Evolutionary conservation across 2,113 vertebrate genomes (phyloP).

Genomic region (Caloenas nicobarica): DNA sequence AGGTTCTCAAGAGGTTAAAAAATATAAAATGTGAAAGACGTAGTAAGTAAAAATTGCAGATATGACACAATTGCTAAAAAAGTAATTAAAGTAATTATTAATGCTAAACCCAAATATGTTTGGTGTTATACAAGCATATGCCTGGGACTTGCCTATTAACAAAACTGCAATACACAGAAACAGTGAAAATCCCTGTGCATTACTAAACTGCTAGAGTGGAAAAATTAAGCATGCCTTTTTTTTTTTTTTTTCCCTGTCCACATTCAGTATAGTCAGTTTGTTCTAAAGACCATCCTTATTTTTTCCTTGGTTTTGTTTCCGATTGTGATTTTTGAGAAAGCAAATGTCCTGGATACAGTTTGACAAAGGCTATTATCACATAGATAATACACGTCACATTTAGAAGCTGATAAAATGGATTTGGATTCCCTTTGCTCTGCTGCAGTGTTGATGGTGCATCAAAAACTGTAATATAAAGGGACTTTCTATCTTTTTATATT

Average conservation of each 20-base stretch:
- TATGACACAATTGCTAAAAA: constrained; percentile 12
- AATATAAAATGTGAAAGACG: not conserved
- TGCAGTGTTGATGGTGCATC: not conserved
- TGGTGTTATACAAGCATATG: constrained; percentile 25
- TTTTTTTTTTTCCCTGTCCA: not conserved
- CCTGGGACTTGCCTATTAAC: constrained; percentile 23
- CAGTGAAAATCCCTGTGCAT: constrained; percentile 4
- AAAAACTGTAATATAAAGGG: not conserved
- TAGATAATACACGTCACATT: not conserved
- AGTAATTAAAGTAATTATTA: constrained; percentile 58
- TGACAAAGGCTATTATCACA: not conserved
- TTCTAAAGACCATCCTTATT: not conserved
- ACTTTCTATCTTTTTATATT: not conserved
- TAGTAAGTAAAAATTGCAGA: constrained; percentile 40
- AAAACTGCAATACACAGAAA: constrained; percentile 43
- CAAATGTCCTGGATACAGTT: not conserved
- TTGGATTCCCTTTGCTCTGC: not conserved
- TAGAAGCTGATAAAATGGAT: constrained; percentile 1
- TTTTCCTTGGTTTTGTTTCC: not conserved
- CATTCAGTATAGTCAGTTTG: not conserved
- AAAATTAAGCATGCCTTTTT: not conserved
- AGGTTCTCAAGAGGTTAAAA: constrained; percentile 44
- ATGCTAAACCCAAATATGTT: constrained; percentile 31
- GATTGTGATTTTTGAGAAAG: not conserved
- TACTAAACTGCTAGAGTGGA: constrained; percentile 23